A percentile compares a stretch with the other conserved stretches of the same genome.
Conservation (phyloP, 2,888 invertebrate species). For the Pristionchus maxplancki region DNA sequence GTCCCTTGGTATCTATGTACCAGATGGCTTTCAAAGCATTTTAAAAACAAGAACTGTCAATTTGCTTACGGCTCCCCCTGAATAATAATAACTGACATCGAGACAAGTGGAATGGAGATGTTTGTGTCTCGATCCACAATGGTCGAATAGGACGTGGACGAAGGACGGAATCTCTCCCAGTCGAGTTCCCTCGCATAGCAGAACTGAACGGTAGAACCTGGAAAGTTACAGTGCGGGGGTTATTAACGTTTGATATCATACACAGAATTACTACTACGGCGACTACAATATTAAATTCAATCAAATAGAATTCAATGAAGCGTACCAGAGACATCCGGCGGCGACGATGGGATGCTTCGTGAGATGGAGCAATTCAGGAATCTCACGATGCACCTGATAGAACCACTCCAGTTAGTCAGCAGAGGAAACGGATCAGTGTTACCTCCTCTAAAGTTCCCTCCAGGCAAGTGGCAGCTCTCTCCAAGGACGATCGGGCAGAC, state of each 20-base stretch:
- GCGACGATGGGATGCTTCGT: slow-evolving; percentile 55
- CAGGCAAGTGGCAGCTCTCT: slow-evolving; percentile 55
- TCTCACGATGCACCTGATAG: slow-evolving; percentile 44
- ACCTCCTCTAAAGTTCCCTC: slow-evolving; percentile 52
- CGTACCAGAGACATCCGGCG: slow-evolving; percentile 48
- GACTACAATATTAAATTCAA: too few relatives aligned
- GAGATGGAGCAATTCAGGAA: slow-evolving; percentile 55
- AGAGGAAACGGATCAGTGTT: background rate
- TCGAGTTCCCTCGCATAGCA: slow-evolving; percentile 15
- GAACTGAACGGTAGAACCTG: slow-evolving; percentile 26
- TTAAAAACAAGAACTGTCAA: background rate
- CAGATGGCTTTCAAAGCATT: too few relatives aligned
- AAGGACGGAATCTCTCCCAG: slow-evolving; percentile 58
- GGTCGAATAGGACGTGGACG: slow-evolving; percentile 60
- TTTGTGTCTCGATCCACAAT: slow-evolving; percentile 56
- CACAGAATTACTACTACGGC: too few relatives aligned
- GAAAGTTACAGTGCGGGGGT: too few relatives aligned
- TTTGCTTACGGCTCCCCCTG: background rate
- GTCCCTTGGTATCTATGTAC: background rate
- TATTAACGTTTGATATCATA: too few relatives aligned
- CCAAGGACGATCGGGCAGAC: slow-evolving; percentile 53
- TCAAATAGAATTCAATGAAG: background rate
- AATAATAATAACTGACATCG: background rate
- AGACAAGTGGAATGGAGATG: slow-evolving; percentile 54
- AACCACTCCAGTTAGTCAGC: too few relatives aligned